Percentiles rank a stretch among this genome's conserved stretches.
phyloP scores from a whole-genome alignment of 2,888 invertebrate genomes.

The Matsumyia berberina region DNA sequence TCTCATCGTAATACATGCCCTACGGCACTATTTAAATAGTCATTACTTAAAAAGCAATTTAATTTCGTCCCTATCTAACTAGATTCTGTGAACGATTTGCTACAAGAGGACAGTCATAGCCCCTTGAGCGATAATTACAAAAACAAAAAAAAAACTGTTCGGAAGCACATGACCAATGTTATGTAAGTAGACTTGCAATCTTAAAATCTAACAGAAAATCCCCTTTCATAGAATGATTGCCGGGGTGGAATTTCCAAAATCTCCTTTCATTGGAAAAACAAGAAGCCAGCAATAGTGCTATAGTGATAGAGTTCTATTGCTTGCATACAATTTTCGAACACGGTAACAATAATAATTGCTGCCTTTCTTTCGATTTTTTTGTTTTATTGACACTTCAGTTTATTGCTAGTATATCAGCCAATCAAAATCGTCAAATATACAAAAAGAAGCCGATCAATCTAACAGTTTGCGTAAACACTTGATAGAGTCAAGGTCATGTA shows the following conservation, averaged over 20 bases:
- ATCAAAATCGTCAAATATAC: slow-evolving; percentile 3
- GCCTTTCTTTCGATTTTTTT: background rate
- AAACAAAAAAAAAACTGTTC: background rate
- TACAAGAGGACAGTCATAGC: background rate
- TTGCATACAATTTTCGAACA: slow-evolving; percentile 9
- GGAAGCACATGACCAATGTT: slow-evolving; percentile 10
- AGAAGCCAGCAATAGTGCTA: no score
- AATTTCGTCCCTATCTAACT: no score
- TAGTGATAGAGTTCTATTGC: no score
- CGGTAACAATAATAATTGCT: background rate
- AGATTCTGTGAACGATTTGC: background rate
- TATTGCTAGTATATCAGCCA: slow-evolving; percentile 12
- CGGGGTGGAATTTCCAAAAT: background rate
- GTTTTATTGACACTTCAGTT: slow-evolving; percentile 38
- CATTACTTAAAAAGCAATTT: no score
- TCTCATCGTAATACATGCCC: no score
- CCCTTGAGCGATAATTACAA: background rate
- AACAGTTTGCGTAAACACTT: slow-evolving; percentile 16
- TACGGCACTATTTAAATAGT: no score
- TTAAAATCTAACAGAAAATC: background rate
- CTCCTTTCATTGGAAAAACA: slow-evolving; percentile 1
- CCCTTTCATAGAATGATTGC: background rate
- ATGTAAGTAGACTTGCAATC: slow-evolving; percentile 17
- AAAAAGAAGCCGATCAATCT: slow-evolving; percentile 8
- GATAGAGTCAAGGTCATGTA: background rate